Evolutionary conservation across 2,113 vertebrate genomes (phyloP).

Genomic region (Eubucco bourcierii): DNA sequence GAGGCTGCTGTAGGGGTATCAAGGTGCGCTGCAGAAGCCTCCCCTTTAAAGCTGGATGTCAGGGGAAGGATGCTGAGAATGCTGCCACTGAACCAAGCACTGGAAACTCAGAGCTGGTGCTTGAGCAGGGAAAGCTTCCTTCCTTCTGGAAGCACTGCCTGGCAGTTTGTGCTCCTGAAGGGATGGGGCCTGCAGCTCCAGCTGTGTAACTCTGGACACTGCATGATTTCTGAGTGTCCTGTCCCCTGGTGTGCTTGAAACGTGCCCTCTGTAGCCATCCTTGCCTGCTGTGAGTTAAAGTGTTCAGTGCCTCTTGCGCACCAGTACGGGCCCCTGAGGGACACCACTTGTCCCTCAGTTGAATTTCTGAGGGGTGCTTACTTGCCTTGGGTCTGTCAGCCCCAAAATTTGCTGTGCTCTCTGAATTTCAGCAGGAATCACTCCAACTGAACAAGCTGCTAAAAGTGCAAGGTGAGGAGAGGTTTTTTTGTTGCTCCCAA

Average conservation of each 20-base stretch:
- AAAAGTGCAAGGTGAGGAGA: neutral
- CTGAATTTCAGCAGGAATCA: neutral
- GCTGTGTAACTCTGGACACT: neutral
- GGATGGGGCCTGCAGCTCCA: too few species aligned
- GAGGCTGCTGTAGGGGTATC: neutral
- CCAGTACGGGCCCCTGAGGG: neutral
- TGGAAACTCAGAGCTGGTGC: neutral
- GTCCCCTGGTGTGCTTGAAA: neutral
- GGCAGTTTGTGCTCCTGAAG: neutral
- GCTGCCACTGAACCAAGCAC: neutral
- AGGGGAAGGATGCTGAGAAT: neutral
- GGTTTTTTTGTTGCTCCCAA: neutral
- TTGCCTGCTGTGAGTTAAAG: neutral
- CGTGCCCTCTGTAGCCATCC: neutral
- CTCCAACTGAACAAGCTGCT: neutral
- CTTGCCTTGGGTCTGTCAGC: neutral
- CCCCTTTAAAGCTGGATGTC: neutral
- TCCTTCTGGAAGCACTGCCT: neutral
- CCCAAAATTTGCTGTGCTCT: neutral
- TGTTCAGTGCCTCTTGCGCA: neutral
- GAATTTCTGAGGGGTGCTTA: too few species aligned
- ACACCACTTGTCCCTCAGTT: too few species aligned
- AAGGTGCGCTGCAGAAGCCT: neutral
- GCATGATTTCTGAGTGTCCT: neutral
- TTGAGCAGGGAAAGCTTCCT: neutral